Conservation (phyloP, 2,113 vertebrate species). For the Rhadina sibilatrix region DNA sequence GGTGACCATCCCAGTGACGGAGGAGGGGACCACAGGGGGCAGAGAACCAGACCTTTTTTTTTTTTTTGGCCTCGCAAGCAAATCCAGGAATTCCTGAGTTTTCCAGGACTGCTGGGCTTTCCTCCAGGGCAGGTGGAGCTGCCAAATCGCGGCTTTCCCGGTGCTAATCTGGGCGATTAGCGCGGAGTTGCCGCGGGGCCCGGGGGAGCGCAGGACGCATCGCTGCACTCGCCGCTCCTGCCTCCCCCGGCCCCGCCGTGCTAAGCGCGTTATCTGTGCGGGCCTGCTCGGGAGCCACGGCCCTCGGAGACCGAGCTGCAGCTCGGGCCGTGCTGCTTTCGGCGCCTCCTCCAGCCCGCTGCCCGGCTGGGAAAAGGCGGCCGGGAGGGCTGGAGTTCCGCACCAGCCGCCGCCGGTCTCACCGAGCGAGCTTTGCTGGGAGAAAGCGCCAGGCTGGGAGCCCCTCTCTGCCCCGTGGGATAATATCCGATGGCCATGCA, state of each 20-base stretch:
- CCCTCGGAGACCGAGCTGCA: background rate
- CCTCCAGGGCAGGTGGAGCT: background rate
- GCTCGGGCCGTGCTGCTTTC: fast-evolving
- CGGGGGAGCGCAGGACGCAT: background rate
- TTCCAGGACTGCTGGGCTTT: background rate
- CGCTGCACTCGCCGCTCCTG: background rate
- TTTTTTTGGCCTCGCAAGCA: background rate
- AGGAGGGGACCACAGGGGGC: fast-evolving
- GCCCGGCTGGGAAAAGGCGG: fast-evolving
- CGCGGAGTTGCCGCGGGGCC: background rate
- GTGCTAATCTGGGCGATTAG: background rate
- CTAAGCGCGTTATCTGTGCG: background rate
- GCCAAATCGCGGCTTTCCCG: background rate
- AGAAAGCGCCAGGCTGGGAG: background rate
- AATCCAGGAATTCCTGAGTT: background rate
- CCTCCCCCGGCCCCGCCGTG: background rate
- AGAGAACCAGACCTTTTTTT: background rate
- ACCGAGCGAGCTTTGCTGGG: fast-evolving
- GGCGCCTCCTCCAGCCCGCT: background rate
- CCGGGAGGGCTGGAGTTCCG: background rate
- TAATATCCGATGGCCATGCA: background rate
- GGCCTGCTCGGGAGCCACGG: background rate
- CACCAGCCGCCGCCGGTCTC: fast-evolving
- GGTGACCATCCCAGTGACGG: background rate
- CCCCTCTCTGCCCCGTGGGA: fast-evolving